Conservation (phyloP, 2,888 invertebrate genomes). For the Callimorpha dominula region DNA sequence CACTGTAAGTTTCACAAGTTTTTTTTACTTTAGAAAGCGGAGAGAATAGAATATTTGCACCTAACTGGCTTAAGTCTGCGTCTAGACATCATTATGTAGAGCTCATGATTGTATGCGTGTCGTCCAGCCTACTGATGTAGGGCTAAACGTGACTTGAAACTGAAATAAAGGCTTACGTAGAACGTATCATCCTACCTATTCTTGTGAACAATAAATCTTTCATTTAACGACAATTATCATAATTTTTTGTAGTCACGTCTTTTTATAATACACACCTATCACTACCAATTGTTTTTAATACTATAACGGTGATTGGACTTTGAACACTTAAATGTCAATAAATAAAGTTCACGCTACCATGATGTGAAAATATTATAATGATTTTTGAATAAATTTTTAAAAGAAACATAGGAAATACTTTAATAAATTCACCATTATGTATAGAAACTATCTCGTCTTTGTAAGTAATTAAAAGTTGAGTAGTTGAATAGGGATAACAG, state of each 20-base stretch:
- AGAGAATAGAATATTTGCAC: neutral
- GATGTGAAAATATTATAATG: no score
- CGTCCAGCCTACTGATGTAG: conserved; percentile 16
- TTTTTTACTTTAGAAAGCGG: no score
- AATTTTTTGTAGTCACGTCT: neutral
- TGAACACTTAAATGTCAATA: no score
- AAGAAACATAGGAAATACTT: no score
- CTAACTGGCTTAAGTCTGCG: neutral
- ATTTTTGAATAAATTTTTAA: no score
- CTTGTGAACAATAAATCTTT: conserved; percentile 1
- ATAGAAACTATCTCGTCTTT: no score
- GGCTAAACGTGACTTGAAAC: conserved; percentile 28
- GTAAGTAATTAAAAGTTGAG: no score
- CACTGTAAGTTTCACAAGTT: no score
- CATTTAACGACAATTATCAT: neutral
- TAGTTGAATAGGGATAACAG: no score
- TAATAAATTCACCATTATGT: no score
- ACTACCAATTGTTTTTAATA: neutral
- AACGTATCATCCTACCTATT: conserved; percentile 3
- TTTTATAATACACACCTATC: neutral
- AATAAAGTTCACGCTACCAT: no score
- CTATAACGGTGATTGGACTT: no score
- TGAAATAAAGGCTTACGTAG: neutral
- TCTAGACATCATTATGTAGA: conserved; percentile 20
- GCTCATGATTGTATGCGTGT: conserved; percentile 18